Evolutionary conservation across 1,140 invertebrate species (phyloP), one percentile per base, ranked within the genome.

Genomic region (Atta cephalotes): DNA sequence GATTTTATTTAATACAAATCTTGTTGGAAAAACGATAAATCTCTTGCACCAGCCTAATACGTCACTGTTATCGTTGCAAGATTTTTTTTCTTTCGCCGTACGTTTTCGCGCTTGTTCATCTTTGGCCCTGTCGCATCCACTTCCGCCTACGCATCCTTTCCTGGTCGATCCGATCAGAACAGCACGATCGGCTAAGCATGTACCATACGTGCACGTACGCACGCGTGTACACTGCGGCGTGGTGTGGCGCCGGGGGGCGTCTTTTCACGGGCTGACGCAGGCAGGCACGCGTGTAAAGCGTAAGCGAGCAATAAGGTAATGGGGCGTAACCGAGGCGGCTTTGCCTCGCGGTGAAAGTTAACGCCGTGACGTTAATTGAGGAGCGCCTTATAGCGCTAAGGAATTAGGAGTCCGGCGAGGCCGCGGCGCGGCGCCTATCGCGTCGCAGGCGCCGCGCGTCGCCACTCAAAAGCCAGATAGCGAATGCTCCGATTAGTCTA

Each of bases 301-400:
- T 21, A 21, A 21, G 87, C 88, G 76, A 90, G 88, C 88, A 89
- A 88, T 65, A 82, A 87, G 84, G 87, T 85, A 87, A 91, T 74
- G 72, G 89, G 89, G 89, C 89, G 89, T 91, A 91, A 91, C 89
- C 89, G 87, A 90, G 81, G 86, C 89, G 86, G 89, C 89, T 88
- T 84, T 91, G 89, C 89, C 89, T 90, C 84, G 89, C 89, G 89
- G 89, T 91, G 89, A 91, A 91, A 91, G 89, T 91, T 91, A 91
- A 78, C 89, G 82, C 89, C 89, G 68, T 90, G 82, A 90, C 82
- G 89, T 91, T 91, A 91, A 91, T 91, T 91, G 87, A 90, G 89
- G 89, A 91, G 89, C 87, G 82, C 89, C 89, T 90, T 79, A 31
- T 84, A 90, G 89, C 87, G 53, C 80, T 70, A 56, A 77, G 86